Percentiles rank a stretch among this genome's conserved stretches.
Conservation (phyloP, 1,140 invertebrate genomes). For the Aporrectodea caliginosa region DNA sequence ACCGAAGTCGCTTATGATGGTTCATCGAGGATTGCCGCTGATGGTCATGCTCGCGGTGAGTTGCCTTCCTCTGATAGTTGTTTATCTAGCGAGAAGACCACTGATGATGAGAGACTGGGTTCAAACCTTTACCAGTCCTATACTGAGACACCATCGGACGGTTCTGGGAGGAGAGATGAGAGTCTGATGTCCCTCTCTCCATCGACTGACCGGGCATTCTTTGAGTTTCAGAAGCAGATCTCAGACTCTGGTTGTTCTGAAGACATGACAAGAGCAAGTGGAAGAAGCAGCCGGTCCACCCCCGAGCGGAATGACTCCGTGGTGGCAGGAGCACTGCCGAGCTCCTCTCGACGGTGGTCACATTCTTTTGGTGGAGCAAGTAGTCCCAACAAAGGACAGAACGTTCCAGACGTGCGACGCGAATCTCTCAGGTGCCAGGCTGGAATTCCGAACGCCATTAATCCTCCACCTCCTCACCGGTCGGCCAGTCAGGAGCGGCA, state of each 20-base stretch:
- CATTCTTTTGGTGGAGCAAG: no score
- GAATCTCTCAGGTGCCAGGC: not conserved
- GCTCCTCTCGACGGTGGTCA: no score
- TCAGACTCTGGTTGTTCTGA: constrained; percentile 39
- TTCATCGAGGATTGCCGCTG: not conserved
- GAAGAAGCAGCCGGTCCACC: no score
- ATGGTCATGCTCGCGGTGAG: not conserved
- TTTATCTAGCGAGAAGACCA: not conserved
- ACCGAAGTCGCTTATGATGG: constrained; percentile 70
- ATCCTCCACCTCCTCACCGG: constrained; percentile 61
- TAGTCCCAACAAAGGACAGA: not conserved
- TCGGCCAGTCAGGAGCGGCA: constrained; percentile 53
- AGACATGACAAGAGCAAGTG: not conserved
- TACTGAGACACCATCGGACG: no score
- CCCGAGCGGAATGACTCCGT: no score
- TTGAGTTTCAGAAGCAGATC: constrained; percentile 41
- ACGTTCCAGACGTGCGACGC: not conserved
- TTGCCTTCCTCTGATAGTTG: not conserved
- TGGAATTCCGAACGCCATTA: constrained; percentile 1
- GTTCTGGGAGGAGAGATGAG: constrained; percentile 32
- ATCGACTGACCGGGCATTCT: constrained; percentile 32
- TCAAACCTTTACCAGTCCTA: not conserved
- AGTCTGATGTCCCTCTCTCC: constrained; percentile 32
- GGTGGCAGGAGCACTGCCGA: no score
- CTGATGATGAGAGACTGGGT: not conserved